Evolutionary conservation across 2,797 vertebrate species (phyloP).

Genomic region (Pipistrellus pipistrellus): DNA sequence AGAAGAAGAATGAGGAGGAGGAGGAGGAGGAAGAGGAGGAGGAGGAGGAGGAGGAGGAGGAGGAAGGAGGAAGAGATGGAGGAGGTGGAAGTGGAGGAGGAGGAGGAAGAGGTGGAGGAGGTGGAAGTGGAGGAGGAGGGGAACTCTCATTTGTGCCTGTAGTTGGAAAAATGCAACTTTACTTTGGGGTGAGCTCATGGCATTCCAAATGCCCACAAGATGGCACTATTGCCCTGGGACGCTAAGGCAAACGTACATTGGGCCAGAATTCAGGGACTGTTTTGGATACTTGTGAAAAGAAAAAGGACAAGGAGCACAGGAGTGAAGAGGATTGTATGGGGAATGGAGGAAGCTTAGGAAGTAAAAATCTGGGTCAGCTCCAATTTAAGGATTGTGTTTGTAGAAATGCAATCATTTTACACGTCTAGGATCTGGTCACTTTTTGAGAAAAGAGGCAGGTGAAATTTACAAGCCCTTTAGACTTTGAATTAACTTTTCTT

Average conservation of each 20-base stretch:
- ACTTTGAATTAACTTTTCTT: slow-evolving; percentile 40
- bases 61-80: too few species aligned
- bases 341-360: neutral
- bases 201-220: slow-evolving; percentile 55
- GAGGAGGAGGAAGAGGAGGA: neutral
- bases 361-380: neutral
- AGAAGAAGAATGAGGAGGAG: neutral
- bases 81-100: neutral
- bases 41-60: neutral
- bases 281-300: neutral
- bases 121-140: too few species aligned
- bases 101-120: too few species aligned
- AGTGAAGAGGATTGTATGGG: neutral
- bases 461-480: neutral
- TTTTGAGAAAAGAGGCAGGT: slow-evolving; percentile 45
- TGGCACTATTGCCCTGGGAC: slow-evolving; percentile 64
- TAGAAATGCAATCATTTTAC: neutral
- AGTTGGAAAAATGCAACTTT: slow-evolving; percentile 77
- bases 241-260: too few species aligned
- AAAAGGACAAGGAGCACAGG: neutral
- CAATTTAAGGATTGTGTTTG: neutral
- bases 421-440: neutral
- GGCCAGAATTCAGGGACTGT: neutral
- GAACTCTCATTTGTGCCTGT: slow-evolving; percentile 58
- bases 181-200: neutral